Conservation (phyloP, 92 coral and sea anemone species). For the Blastomussa wellsi region DNA sequence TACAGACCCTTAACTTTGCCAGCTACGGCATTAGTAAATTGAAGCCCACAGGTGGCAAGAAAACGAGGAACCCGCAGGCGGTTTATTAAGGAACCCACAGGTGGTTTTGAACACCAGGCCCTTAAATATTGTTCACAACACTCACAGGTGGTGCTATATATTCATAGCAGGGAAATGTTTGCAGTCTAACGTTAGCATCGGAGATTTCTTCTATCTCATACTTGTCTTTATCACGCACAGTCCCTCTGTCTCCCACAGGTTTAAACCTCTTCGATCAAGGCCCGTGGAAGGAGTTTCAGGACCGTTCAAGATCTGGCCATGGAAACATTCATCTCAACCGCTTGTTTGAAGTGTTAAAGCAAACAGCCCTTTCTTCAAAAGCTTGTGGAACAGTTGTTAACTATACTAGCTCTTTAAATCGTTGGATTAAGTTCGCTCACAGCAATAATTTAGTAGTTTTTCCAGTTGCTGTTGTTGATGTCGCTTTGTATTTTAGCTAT, state of each 20-base stretch:
- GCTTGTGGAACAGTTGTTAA: conserved; percentile 48
- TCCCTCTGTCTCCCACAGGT: conserved; percentile 40
- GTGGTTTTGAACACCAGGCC: too few relatives aligned
- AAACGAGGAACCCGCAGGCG: neutral
- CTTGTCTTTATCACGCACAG: neutral
- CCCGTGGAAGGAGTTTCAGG: conserved; percentile 48
- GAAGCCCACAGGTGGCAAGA: conserved; percentile 9
- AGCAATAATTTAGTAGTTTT: too few relatives aligned
- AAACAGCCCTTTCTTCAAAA: conserved; percentile 38
- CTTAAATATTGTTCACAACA: too few relatives aligned
- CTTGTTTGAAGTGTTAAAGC: conserved; percentile 39
- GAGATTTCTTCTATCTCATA: neutral
- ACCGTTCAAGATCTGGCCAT: conserved; percentile 15
- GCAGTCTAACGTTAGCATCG: neutral
- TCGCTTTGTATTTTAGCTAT: too few relatives aligned
- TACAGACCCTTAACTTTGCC: neutral
- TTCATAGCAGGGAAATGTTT: too few relatives aligned
- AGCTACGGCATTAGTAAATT: neutral
- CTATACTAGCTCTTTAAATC: conserved; percentile 32
- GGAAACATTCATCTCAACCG: neutral
- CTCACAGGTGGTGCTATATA: too few relatives aligned
- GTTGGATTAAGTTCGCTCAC: conserved; percentile 44
- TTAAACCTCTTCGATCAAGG: conserved; percentile 48
- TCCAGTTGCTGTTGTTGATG: too few relatives aligned
- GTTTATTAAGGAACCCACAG: conserved; percentile 1